Conservation (phyloP, 2,888 invertebrate genomes). For the Plagiodera versicolora region DNA sequence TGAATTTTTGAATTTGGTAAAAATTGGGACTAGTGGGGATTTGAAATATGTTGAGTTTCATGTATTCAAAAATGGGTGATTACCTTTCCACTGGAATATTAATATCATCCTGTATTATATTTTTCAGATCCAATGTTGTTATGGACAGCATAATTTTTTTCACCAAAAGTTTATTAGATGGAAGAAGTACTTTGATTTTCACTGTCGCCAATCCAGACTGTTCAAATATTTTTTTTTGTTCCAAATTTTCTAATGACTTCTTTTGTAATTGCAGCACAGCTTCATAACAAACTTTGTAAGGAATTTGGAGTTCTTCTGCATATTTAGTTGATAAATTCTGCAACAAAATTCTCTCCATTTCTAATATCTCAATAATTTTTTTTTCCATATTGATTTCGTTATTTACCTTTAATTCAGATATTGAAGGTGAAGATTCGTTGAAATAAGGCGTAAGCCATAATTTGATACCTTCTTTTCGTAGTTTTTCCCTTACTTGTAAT, state of each 20-base stretch:
- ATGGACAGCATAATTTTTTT: slow-evolving; percentile 61
- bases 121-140: slow-evolving; percentile 61
- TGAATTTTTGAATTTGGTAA: no score
- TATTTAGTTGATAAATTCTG: slow-evolving; percentile 68
- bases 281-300: slow-evolving; percentile 57
- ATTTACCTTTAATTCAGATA: slow-evolving; percentile 57
- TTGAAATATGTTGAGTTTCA: no score
- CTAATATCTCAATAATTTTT: slow-evolving; percentile 22
- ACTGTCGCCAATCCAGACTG: slow-evolving; percentile 74
- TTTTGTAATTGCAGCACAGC: slow-evolving; percentile 66
- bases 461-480: slow-evolving; percentile 70
- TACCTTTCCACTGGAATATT: slow-evolving; percentile 55
- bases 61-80: no score
- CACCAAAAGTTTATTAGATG: slow-evolving; percentile 57
- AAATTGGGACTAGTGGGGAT: no score
- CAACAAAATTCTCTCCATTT: no score
- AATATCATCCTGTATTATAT: slow-evolving; percentile 58
- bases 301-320: slow-evolving; percentile 59
- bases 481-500: slow-evolving; percentile 66
- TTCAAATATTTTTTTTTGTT: slow-evolving; percentile 68
- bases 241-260: slow-evolving; percentile 72
- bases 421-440: slow-evolving; percentile 55
- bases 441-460: slow-evolving; percentile 77
- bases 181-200: slow-evolving; percentile 65
- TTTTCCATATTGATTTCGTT: slow-evolving; percentile 12